These are phyloP conservation scores for Microcaecilia unicolor DNA, from an alignment of 2,797 vertebrate genomes.

Conservation along the genomic window DNA sequence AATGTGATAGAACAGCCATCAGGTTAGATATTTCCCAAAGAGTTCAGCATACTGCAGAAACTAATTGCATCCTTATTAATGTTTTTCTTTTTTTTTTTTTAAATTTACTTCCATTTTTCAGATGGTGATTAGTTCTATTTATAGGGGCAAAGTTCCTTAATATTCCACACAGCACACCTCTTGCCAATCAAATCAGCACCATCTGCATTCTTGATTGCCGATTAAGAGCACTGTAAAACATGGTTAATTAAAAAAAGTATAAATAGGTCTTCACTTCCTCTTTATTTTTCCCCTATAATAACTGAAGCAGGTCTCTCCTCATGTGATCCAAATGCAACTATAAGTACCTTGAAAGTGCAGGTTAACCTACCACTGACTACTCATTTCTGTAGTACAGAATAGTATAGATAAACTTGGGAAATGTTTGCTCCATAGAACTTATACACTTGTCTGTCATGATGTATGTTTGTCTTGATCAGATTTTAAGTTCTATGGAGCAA, in stretches of 20 bases:
- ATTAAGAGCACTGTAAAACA: constrained; percentile 50
- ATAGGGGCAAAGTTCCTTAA: constrained; percentile 50
- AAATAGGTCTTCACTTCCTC: constrained; percentile 49
- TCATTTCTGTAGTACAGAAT: no score
- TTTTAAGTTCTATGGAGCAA: no score
- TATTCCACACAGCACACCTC: constrained; percentile 40
- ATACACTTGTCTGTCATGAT: no score
- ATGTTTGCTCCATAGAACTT: no score
- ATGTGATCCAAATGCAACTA: not conserved
- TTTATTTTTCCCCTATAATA: constrained; percentile 24
- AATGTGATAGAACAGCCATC: no score
- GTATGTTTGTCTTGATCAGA: no score
- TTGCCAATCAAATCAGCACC: constrained; percentile 55
- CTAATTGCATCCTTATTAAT: constrained; percentile 37
- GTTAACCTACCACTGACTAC: no score
- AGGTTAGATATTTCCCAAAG: no score
- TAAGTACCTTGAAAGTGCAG: not conserved
- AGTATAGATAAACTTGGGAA: no score
- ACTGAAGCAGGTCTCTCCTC: constrained; percentile 23
- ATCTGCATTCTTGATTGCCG: constrained; percentile 58
- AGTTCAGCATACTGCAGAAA: constrained; percentile 13
- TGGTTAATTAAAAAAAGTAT: constrained; percentile 59
- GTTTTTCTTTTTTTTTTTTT: constrained; percentile 30
- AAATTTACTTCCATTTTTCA: constrained; percentile 28
- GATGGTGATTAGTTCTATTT: constrained; percentile 58